These are phyloP conservation scores for Ageneiosus marmoratus DNA, from an alignment of 2,113 vertebrate species.

Conservation along the genomic window DNA sequence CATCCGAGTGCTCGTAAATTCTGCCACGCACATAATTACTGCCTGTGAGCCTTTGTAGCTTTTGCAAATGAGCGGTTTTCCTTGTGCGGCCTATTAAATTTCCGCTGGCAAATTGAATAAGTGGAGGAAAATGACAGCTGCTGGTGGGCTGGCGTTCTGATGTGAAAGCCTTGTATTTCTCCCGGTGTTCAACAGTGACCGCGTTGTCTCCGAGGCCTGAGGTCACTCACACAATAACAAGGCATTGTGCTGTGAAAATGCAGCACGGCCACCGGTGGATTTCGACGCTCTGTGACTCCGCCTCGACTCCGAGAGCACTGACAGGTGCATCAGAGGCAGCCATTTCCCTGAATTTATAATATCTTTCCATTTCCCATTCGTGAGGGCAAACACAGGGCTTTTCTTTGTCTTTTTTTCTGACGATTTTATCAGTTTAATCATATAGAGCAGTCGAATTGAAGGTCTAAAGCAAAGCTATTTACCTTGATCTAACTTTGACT, in stretches of 20 bases:
- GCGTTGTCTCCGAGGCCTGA: conserved; percentile 19
- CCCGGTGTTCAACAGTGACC: conserved; percentile 18
- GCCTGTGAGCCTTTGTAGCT: conserved; percentile 29
- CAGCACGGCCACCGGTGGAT: not conserved
- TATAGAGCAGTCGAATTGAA: not conserved
- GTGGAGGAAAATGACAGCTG: conserved; percentile 40
- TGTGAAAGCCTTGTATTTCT: conserved; percentile 33
- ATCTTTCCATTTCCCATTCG: not conserved
- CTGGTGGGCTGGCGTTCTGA: conserved; percentile 19
- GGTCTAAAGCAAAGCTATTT: not conserved
- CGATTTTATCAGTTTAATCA: not conserved
- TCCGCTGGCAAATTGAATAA: conserved; percentile 46
- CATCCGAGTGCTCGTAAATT: conserved; percentile 16
- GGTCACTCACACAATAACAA: conserved; percentile 26
- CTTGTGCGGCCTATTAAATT: conserved; percentile 47
- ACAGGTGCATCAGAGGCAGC: conserved; percentile 23
- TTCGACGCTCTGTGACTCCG: not conserved
- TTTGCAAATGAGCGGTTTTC: conserved; percentile 46
- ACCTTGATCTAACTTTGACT: conserved; percentile 22
- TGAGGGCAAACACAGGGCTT: not conserved
- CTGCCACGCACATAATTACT: conserved; percentile 30
- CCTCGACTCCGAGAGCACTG: not conserved
- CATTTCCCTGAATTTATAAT: conserved; percentile 5
- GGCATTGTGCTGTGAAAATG: conserved; percentile 33
- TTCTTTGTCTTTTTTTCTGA: not conserved